Evolutionary conservation across 2,113 vertebrate species (phyloP), one percentile per base, ranked within the genome.

Genomic region (Calonectris borealis): DNA sequence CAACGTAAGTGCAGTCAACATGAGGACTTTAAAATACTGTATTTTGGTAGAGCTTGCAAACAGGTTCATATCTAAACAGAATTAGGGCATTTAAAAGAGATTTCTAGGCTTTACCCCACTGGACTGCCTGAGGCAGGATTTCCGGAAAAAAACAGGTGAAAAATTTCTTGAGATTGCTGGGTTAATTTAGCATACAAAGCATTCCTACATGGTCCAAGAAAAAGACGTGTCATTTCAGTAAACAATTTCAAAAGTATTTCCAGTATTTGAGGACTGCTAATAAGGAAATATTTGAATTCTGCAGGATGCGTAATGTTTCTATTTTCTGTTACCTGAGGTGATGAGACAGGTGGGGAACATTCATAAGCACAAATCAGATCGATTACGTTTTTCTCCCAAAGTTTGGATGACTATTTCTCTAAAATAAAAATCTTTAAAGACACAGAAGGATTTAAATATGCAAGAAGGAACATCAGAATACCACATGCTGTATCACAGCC

Each of bases 331-430:
- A 24, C 5, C 62, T 40, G 17, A 86, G 15, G 20, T 29, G 40
- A 36, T 29, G 34, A 81, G 8, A 54, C 19, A 78, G 12, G 7
- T 17, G n/a, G 27, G 25, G 16, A 89, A 27, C 22, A 27, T 31
- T 70, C 44, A 25, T 6, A 29, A 78, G 25, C 55, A 68, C 27
- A 36, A 87, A 86, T 36, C 62, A 80, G 52, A 80, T 5, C 0
- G 0, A 36, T 16, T 27, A 3, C 2, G 11, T 66, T 64, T 81
- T 44, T 21, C 11, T 68, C 25, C 13, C 0, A 0, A 66, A 86
- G 9, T 17, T 13, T 51, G 34, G 13, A 44, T 86, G 46, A 81
- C 51, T 68, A 42, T 82, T 84, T 36, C 42, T 42, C 36, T 58
- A 66, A 76, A 91, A 76, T 17, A 65, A 64, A 78, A 70, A 72